Percentiles rank a stretch among this genome's conserved stretches.
These are phyloP conservation scores for Hippocampus kuda DNA, from an alignment of 2,797 vertebrate species.

Conservation along the genomic window DNA sequence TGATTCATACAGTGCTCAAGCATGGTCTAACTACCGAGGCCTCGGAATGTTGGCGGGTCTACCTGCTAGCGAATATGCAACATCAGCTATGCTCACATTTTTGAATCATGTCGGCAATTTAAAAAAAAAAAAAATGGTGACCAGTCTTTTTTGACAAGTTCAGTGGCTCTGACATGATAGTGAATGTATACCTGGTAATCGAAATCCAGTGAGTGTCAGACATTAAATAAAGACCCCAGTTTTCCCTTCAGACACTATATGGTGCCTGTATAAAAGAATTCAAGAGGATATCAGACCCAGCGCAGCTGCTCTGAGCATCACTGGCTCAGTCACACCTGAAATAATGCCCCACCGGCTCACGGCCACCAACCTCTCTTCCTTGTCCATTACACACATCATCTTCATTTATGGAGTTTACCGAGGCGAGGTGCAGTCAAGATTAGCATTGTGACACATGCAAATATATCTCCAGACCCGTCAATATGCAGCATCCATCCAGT, in stretches of 20 bases:
- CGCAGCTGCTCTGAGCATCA: conserved; percentile 20
- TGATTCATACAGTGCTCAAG: too few relatives aligned
- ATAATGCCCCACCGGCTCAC: neutral
- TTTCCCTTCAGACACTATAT: neutral
- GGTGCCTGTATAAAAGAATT: conserved; percentile 2
- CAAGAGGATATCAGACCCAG: conserved; percentile 11
- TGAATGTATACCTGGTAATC: too few relatives aligned
- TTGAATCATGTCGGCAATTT: neutral
- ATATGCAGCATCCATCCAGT: neutral
- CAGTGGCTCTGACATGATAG: neutral
- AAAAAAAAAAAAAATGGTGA: neutral
- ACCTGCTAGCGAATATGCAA: too few relatives aligned
- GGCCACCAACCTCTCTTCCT: conserved; percentile 1
- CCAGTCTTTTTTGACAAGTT: too few relatives aligned
- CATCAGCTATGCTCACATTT: neutral
- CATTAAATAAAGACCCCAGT: neutral
- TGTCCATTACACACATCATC: conserved; percentile 9
- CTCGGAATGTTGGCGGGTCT: too few relatives aligned
- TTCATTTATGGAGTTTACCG: conserved; percentile 17
- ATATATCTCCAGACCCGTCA: conserved; percentile 8
- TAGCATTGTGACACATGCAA: neutral
- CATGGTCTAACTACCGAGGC: too few relatives aligned
- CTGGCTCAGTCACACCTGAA: conserved; percentile 12
- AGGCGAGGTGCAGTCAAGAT: conserved; percentile 12
- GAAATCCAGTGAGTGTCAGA: neutral